Evolutionary conservation across 2,888 invertebrate species (phyloP), one percentile per base, ranked within the genome.

Genomic region (Balanococcus diminutus): DNA sequence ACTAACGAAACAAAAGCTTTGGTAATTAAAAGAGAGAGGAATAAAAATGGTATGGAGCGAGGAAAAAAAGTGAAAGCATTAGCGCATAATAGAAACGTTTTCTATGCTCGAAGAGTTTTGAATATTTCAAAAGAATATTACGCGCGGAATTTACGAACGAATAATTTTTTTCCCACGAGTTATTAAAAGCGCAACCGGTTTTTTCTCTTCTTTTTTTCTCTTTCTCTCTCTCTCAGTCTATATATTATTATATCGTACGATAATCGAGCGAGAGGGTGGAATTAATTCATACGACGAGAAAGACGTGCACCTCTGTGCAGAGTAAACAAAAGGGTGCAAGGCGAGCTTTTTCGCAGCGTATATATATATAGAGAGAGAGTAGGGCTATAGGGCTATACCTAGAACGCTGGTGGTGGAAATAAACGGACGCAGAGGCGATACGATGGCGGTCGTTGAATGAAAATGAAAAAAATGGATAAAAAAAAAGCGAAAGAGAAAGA

Each of bases 1-100:
- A 67, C 61, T 67, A 67, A 67, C 61, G 61, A 67, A 67, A 67
- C 61, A 67, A 67, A 67, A 67, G 61, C 61, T 67, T 67, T 67
- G 61, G 61, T 67, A 67, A 67, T 67, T 67, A 67, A 67, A 67
- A 25, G 61, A 67, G 61, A 67, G 61, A 67, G 28, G 61, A 67
- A 67, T 67, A 28, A 67, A 67, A 67, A 51, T 42, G 14, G 42
- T 11, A 9, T 6, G 42, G 42, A 42, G 42, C 51, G 51, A 51
- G 16, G 16, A 56, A 56, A 56, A 56, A 67, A 67, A 67, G 61
- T 67, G 61, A 67, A 67, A 67, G 61, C 61, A 67, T 67, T 67
- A 67, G 61, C 22, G 61, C 61, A 67, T 67, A 67, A 67, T 67
- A 25, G 61, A 67, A 67, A 28, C 61, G 61, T 67, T 67, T 67